Conservation (phyloP, 2,113 vertebrate species). For the Azemiops feae region DNA sequence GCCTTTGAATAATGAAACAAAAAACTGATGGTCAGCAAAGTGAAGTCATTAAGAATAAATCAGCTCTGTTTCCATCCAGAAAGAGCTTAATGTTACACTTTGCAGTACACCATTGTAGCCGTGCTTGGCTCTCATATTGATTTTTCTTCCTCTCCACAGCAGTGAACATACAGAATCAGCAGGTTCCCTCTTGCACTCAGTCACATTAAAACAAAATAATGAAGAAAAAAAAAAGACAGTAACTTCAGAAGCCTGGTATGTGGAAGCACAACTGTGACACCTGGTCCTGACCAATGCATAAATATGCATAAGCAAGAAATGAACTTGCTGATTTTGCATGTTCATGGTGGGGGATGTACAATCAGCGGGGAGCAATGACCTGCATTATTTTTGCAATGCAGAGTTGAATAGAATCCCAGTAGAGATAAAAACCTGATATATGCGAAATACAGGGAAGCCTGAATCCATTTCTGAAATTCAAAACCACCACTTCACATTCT, state of each 20-base stretch:
- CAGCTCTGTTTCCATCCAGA: constrained; percentile 34
- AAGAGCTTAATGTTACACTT: constrained; percentile 48
- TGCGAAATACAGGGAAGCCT: constrained; percentile 31
- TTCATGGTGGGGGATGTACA: constrained; percentile 40
- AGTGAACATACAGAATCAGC: constrained; percentile 57
- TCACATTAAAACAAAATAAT: constrained; percentile 46
- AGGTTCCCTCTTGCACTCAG: constrained; percentile 50
- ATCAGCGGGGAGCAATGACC: constrained; percentile 45
- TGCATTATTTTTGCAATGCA: constrained; percentile 39
- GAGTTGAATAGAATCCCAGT: constrained; percentile 30
- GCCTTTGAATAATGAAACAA: constrained; percentile 60
- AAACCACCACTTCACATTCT: constrained; percentile 24
- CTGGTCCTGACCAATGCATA: constrained; percentile 56
- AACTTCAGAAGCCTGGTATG: constrained; percentile 39
- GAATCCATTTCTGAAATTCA: constrained; percentile 32
- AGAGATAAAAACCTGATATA: constrained; percentile 4
- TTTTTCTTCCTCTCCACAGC: constrained; percentile 23
- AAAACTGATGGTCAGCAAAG: constrained; percentile 48
- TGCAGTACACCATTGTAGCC: constrained; percentile 43
- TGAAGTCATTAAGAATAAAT: constrained; percentile 50
- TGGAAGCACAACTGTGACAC: constrained; percentile 49
- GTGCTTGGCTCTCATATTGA: constrained; percentile 51
- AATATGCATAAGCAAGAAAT: constrained; percentile 41
- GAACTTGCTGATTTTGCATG: constrained; percentile 52
- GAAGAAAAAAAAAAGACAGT: constrained; percentile 18